Conservation (phyloP, 2,797 vertebrate species). For the Phyllotis vaccarum region DNA sequence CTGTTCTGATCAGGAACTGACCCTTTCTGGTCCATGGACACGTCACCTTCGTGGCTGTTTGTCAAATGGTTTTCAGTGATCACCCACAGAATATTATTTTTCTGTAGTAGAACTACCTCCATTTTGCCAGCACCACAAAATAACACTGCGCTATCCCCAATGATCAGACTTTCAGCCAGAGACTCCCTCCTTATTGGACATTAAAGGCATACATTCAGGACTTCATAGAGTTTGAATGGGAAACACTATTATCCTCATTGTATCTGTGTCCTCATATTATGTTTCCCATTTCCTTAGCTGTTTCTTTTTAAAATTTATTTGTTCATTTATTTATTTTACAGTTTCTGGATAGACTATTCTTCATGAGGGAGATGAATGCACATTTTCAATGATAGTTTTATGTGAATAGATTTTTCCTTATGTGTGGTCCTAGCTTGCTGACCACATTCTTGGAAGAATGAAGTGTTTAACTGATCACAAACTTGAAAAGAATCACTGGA, state of each 20-base stretch:
- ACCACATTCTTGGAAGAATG: background rate
- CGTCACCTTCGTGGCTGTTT: background rate
- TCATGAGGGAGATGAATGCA: background rate
- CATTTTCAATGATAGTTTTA: background rate
- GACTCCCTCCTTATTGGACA: background rate
- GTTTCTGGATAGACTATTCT: background rate
- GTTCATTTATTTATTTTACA: background rate
- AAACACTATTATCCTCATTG: background rate
- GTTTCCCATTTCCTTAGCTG: background rate
- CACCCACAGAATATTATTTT: constrained; percentile 35
- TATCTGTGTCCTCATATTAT: background rate
- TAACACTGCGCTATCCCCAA: background rate
- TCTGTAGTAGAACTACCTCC: background rate
- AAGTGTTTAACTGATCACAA: background rate
- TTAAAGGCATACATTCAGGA: background rate
- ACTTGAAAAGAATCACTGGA: background rate
- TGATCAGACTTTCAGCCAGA: background rate
- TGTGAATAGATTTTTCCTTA: background rate
- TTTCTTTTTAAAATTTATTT: constrained; percentile 35
- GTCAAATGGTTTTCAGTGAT: constrained; percentile 69
- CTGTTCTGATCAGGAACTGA: constrained; percentile 52
- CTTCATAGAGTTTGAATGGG: background rate
- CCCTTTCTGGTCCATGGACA: constrained; percentile 13
- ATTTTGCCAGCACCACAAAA: constrained; percentile 45
- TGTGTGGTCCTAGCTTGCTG: background rate